Percentiles rank a stretch among this genome's conserved stretches.
phyloP scores from a whole-genome alignment of 2,888 invertebrate genomes.

The Elysia crispata region DNA sequence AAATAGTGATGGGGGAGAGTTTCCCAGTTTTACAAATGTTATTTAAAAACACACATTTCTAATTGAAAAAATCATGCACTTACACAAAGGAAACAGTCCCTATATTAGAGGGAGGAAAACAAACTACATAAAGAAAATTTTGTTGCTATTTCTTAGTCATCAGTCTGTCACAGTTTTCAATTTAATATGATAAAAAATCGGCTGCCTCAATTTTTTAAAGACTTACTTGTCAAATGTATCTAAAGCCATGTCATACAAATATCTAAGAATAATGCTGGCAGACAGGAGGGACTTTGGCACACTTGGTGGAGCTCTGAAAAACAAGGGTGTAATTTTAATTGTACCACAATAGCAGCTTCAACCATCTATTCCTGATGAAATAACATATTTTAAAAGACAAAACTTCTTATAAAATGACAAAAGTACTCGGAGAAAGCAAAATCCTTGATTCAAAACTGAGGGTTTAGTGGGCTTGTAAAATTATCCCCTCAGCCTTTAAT shows the following conservation, averaged over 20 bases:
- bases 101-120: background rate
- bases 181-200: background rate
- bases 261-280: slow-evolving; percentile 89
- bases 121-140: too few relatives aligned
- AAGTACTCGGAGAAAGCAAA: too few relatives aligned
- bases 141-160: too few relatives aligned
- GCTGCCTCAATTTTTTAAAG: background rate
- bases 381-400: too few relatives aligned
- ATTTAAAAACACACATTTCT: background rate
- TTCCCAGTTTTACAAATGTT: too few relatives aligned
- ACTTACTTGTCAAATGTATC: slow-evolving; percentile 94
- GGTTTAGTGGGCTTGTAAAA: too few relatives aligned
- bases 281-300: slow-evolving; percentile 89
- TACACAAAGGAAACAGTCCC: background rate
- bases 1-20: too few relatives aligned
- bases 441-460: too few relatives aligned
- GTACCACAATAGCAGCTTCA: too few relatives aligned
- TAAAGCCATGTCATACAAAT: slow-evolving; percentile 95
- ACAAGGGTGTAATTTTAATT: background rate
- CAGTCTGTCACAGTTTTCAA: too few relatives aligned
- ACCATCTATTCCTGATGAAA: background rate
- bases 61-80: background rate
- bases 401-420: too few relatives aligned
- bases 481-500: too few relatives aligned
- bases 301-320: slow-evolving; percentile 40